Conservation (phyloP, 2,888 invertebrate genomes). For the Caenorhabditis angaria region DNA sequence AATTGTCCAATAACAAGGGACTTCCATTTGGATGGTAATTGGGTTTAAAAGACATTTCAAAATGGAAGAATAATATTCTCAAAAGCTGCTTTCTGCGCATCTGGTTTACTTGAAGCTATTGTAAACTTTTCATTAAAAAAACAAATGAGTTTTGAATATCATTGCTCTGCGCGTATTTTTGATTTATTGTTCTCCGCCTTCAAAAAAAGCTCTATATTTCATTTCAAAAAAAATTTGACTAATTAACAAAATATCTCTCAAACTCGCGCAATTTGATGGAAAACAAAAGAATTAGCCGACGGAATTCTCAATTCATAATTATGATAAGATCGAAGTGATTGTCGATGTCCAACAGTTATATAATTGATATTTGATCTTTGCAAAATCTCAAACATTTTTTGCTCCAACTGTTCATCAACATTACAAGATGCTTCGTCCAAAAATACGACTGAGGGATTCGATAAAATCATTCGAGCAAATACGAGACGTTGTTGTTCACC, state of each 20-base stretch:
- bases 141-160: too few relatives aligned
- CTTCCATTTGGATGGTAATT: too few relatives aligned
- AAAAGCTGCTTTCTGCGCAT: too few relatives aligned
- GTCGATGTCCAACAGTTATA: slow-evolving; percentile 76
- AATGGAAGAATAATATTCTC: too few relatives aligned
- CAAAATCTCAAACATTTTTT: slow-evolving; percentile 47
- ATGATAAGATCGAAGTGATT: slow-evolving; percentile 75
- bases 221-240: background rate
- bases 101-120: too few relatives aligned
- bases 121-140: too few relatives aligned
- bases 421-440: slow-evolving; percentile 96
- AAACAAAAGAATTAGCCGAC: slow-evolving; percentile 23
- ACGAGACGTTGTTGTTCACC: slow-evolving; percentile 96
- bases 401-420: slow-evolving; percentile 45
- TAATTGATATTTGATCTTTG: slow-evolving; percentile 73
- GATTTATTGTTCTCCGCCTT: too few relatives aligned
- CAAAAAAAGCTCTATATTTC: background rate
- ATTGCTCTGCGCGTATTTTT: too few relatives aligned
- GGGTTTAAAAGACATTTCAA: too few relatives aligned
- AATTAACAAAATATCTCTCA: background rate
- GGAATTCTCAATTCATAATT: slow-evolving; percentile 72
- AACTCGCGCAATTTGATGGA: slow-evolving; percentile 24
- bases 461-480: slow-evolving; percentile 91
- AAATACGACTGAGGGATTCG: slow-evolving; percentile 79
- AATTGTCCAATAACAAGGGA: too few relatives aligned